These are phyloP conservation scores for Trachelus stipa DNA, from an alignment of 2,888 invertebrate species.

Conservation along the genomic window DNA sequence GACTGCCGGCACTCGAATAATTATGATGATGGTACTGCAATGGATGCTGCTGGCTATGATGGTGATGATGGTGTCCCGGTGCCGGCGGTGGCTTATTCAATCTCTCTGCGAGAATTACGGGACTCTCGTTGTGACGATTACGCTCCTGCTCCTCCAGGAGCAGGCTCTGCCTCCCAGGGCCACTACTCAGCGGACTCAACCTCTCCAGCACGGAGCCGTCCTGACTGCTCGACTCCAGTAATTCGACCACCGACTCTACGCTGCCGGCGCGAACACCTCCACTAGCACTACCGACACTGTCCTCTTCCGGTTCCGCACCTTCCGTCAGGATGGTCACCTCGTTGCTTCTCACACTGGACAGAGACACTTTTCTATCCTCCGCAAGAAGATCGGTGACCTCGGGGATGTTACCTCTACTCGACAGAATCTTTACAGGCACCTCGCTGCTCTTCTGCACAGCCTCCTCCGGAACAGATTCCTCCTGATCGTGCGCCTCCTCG, in stretches of 20 bases:
- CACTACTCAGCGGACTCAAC: slow-evolving; percentile 64
- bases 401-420: slow-evolving; percentile 20
- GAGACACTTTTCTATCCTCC: slow-evolving; percentile 11
- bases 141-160: slow-evolving; percentile 63
- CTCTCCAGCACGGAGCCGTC: slow-evolving; percentile 66
- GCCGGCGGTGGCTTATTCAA: slow-evolving; percentile 58
- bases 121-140: slow-evolving; percentile 63
- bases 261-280: slow-evolving; percentile 45
- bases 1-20: slow-evolving; percentile 31
- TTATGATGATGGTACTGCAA: slow-evolving; percentile 29
- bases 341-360: slow-evolving; percentile 25
- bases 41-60: slow-evolving; percentile 28
- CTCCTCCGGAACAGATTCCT: slow-evolving; percentile 24
- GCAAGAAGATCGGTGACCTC: slow-evolving; percentile 25
- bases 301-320: slow-evolving; percentile 50
- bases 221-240: slow-evolving; percentile 56
- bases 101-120: slow-evolving; percentile 62
- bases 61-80: slow-evolving; percentile 21
- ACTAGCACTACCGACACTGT: slow-evolving; percentile 66
- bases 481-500: slow-evolving; percentile 35
- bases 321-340: slow-evolving; percentile 48
- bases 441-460: slow-evolving; percentile 25
- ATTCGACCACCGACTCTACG: slow-evolving; percentile 51
- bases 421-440: slow-evolving; percentile 29
- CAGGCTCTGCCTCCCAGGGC: slow-evolving; percentile 61